Evolutionary conservation across 2,113 vertebrate genomes (phyloP).

Genomic region (Brachypteracias leptosomus): DNA sequence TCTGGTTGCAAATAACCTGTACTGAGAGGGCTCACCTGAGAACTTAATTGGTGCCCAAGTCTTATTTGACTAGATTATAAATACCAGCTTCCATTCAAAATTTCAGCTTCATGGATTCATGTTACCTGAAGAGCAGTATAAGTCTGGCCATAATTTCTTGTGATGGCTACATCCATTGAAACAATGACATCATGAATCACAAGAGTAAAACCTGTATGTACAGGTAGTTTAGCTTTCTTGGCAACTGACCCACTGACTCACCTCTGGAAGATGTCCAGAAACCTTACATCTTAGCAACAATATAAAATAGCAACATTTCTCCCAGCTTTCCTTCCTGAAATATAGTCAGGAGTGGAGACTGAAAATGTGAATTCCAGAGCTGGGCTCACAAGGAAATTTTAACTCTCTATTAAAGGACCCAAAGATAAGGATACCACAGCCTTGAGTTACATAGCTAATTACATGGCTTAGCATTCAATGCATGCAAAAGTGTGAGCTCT

Average conservation of each 20-base stretch:
- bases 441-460: accelerated
- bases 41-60: neutral
- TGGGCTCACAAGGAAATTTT: neutral
- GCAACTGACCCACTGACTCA: neutral
- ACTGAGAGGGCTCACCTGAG: neutral
- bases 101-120: neutral
- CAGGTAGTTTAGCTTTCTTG: conserved; percentile 3
- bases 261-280: conserved; percentile 12
- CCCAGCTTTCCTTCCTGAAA: neutral
- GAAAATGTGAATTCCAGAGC: neutral
- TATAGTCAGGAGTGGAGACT: neutral
- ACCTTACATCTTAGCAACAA: neutral
- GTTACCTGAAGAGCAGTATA: neutral
- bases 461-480: neutral
- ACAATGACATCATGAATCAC: neutral
- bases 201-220: neutral
- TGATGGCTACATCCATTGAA: neutral
- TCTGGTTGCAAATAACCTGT: neutral
- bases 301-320: neutral
- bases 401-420: neutral
- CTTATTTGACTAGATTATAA: neutral
- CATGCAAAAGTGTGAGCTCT: neutral
- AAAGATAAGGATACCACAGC: neutral
- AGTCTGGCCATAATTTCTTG: neutral
- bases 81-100: neutral